Percentiles rank a stretch among this genome's conserved stretches.
These are phyloP conservation scores for Clunio marinus DNA, from an alignment of 2,888 invertebrate genomes.

Conservation along the genomic window DNA sequence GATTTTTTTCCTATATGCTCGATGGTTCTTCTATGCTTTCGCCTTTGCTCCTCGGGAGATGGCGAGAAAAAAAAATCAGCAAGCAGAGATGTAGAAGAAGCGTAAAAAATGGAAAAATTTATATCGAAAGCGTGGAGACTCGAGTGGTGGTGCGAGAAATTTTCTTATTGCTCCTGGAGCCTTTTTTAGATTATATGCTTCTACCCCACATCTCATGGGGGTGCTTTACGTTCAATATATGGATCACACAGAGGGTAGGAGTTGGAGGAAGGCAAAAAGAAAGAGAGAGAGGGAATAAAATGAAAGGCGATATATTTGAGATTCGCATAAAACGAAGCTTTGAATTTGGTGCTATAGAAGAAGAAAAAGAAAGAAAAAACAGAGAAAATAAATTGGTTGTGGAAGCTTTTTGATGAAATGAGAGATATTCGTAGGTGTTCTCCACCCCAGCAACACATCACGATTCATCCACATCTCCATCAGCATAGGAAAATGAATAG, in stretches of 20 bases:
- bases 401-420: slow-evolving; percentile 9
- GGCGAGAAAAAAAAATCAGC: not conserved
- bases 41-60: not conserved
- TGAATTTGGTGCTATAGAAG: too few species aligned
- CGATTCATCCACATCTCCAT: not conserved
- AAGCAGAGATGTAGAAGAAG: not conserved
- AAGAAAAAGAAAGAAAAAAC: too few species aligned
- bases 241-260: slow-evolving; percentile 1
- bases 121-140: not conserved
- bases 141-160: not conserved
- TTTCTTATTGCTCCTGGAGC: not conserved
- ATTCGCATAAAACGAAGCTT: not conserved
- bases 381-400: slow-evolving; percentile 35
- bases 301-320: not conserved
- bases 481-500: slow-evolving; percentile 19
- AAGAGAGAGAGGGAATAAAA: not conserved
- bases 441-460: not conserved
- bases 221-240: slow-evolving; percentile 7
- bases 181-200: not conserved
- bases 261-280: not conserved
- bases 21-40: slow-evolving; percentile 27
- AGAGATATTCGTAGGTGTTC: not conserved
- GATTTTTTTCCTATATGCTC: slow-evolving; percentile 36
- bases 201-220: not conserved
- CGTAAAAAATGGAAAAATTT: slow-evolving; percentile 23